These are phyloP conservation scores for Drosophila imparisetae DNA, from an alignment of 2,888 invertebrate species.

Conservation along the genomic window DNA sequence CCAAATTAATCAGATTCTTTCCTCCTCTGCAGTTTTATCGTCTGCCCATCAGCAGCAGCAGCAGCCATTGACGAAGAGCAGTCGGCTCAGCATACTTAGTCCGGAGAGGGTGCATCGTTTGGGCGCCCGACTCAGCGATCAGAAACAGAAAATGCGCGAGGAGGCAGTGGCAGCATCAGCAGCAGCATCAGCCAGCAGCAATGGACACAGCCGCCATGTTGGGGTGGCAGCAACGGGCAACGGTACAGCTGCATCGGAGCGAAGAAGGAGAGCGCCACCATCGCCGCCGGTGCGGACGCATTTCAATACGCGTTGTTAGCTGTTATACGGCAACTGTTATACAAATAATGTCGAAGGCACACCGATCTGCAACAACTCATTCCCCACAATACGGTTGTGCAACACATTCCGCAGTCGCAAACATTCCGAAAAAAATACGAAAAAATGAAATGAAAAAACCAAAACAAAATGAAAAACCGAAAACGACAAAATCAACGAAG, in stretches of 20 bases:
- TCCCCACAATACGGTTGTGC: constrained; percentile 38
- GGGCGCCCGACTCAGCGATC: constrained; percentile 81
- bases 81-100: constrained; percentile 81
- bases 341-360: not conserved
- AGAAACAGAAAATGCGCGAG: constrained; percentile 76
- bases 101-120: constrained; percentile 84
- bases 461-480: constrained; percentile 11
- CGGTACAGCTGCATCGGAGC: constrained; percentile 44
- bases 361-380: constrained; percentile 4
- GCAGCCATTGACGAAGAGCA: constrained; percentile 50
- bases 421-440: constrained; percentile 42
- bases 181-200: constrained; percentile 27
- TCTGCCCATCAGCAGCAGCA: constrained; percentile 27
- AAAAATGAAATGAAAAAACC: constrained; percentile 6
- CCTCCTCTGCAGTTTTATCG: constrained; percentile 22
- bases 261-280: constrained; percentile 72
- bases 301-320: constrained; percentile 75
- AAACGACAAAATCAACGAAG: constrained; percentile 26
- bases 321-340: constrained; percentile 22
- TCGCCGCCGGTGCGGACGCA: constrained; percentile 74
- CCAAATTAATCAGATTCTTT: not conserved
- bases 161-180: constrained; percentile 42
- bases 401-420: constrained; percentile 40
- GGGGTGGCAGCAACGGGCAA: constrained; percentile 1
- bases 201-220: constrained; percentile 20